Conservation (phyloP, 2,797 vertebrate species). For the Dryobates pubescens region DNA sequence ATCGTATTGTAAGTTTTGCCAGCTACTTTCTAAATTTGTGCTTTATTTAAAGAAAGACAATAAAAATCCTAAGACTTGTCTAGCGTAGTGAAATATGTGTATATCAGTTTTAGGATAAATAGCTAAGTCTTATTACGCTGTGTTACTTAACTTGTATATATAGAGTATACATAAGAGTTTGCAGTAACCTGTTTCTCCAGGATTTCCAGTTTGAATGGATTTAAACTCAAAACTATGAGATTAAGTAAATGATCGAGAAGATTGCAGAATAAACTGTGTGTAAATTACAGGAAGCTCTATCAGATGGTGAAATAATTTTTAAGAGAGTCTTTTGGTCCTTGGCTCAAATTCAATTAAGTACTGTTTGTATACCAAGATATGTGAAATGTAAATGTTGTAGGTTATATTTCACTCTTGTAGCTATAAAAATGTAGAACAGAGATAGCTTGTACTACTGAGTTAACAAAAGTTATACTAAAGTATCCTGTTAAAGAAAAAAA, state of each 20-base stretch:
- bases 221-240: conserved; percentile 73
- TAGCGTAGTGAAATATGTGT: conserved; percentile 77
- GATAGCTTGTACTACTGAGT: conserved; percentile 93
- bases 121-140: conserved; percentile 75
- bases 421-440: conserved; percentile 88
- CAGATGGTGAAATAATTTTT: conserved; percentile 73
- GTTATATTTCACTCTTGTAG: conserved; percentile 90
- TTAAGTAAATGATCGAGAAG: conserved; percentile 68
- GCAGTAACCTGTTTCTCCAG: conserved; percentile 77
- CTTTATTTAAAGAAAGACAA: conserved; percentile 76
- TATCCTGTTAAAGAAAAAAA: conserved; percentile 79
- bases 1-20: conserved; percentile 71
- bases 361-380: conserved; percentile 85
- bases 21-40: conserved; percentile 77
- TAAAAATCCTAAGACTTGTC: conserved; percentile 72
- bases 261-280: conserved; percentile 69
- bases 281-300: conserved; percentile 78
- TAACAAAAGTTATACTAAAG: conserved; percentile 87
- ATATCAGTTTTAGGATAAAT: conserved; percentile 76
- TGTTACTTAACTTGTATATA: conserved; percentile 82
- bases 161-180: conserved; percentile 77
- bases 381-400: conserved; percentile 90
- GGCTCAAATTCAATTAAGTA: conserved; percentile 83
- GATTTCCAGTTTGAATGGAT: conserved; percentile 71
- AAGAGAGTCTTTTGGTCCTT: conserved; percentile 76